A percentile compares a stretch with the other conserved stretches of the same genome.
phyloP scores from a whole-genome alignment of 2,888 invertebrate species.

The Tenodera sinensis region DNA sequence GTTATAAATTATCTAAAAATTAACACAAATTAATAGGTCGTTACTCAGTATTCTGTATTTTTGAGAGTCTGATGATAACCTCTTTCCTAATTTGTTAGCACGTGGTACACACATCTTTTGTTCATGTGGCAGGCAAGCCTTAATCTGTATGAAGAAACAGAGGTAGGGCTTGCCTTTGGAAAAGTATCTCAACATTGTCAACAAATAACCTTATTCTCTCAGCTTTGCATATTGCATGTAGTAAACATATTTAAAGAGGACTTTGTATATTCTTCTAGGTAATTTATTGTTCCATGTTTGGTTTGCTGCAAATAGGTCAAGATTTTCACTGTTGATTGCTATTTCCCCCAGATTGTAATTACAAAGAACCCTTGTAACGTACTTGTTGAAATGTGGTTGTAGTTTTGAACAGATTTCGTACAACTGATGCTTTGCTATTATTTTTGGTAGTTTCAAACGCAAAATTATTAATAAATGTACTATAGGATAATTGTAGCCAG shows the following conservation, averaged over 20 bases:
- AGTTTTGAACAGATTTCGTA: neutral
- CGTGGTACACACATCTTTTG: neutral
- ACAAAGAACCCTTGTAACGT: neutral
- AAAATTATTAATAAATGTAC: neutral
- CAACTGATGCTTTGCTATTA: neutral
- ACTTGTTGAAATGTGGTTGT: neutral
- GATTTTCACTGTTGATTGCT: neutral
- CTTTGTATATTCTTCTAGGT: neutral
- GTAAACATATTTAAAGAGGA: neutral
- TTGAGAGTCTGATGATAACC: neutral
- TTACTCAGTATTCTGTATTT: neutral
- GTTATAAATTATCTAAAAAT: too few relatives aligned
- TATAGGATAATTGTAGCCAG: neutral
- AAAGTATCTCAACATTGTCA: neutral
- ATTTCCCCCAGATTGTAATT: neutral
- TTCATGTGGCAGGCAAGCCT: neutral
- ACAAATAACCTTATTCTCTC: neutral
- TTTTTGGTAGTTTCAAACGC: neutral
- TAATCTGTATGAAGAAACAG: neutral
- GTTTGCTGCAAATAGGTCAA: neutral
- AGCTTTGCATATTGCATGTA: neutral
- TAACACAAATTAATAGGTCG: too few relatives aligned
- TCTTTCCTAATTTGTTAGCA: neutral
- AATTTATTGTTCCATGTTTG: neutral
- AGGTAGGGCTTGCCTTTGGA: neutral